Evolutionary conservation across 2,888 invertebrate genomes (phyloP), one percentile per base, ranked within the genome.

Genomic region (Cryptops parisi): DNA sequence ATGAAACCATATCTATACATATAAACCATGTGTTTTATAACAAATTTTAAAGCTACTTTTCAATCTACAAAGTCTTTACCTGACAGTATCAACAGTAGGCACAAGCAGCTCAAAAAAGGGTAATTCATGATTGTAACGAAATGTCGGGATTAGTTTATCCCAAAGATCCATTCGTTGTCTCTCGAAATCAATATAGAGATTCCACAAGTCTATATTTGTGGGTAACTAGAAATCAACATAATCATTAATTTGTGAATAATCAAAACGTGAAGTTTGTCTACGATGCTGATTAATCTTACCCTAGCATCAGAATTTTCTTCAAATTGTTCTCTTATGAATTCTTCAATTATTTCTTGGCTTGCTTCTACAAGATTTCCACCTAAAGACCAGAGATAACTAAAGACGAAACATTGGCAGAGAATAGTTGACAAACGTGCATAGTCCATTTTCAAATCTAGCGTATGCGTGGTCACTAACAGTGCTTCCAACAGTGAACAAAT

Each of bases 81-180:
- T 77, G 0, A 88, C 83, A 0, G 90, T 91, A 64, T 91, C 90
- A n/a, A 81, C 78, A 0, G 91, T 91, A 0, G 90, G 91, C 6
- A 91, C 90, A 49, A 89, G 73, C 65, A 87, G 85, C 64, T 91
- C 89, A 64, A 89, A 90, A 70, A 88, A 91, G 1, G 88, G 84
- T 24, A 75, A 70, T 1, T 77, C 71, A 15, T 74, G 70, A 64
- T 82, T 77, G 63, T 85, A 91, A 2, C 70, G 59, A 64, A 88
- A 91, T 1, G 70, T 62, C 0, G 88, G 82, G 59, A 86, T 80
- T 33, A 87, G 79, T 53, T 78, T 79, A n/a, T 76, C 74, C 90
- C 90, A 91, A 5, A 74, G 69, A 61, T 84, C 84, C 68, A 89
- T 75, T 47, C 75, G 74, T 54, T 79, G 76, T n/a, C 72, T 73